Evolutionary conservation across 2,113 vertebrate species (phyloP).

Genomic region (Leucopternis melanops): DNA sequence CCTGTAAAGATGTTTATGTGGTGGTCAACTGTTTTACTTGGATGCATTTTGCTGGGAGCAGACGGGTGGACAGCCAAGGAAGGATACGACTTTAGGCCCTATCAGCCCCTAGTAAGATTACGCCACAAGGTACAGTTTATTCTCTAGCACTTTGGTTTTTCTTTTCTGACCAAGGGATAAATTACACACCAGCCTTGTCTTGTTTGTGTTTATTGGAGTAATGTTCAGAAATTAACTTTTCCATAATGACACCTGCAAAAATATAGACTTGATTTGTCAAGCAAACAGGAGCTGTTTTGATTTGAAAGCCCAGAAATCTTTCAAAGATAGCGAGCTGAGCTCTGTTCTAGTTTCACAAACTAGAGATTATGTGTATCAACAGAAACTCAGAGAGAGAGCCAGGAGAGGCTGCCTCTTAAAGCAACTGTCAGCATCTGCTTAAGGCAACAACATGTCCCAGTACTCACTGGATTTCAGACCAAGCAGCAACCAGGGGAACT

Average conservation of each 20-base stretch:
- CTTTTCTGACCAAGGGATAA: neutral
- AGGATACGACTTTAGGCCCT: slow-evolving; percentile 57
- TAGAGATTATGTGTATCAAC: neutral
- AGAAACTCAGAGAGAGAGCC: neutral
- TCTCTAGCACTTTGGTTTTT: neutral
- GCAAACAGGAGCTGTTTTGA: neutral
- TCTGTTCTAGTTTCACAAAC: neutral
- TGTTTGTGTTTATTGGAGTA: neutral
- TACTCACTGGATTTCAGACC: neutral
- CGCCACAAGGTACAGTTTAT: slow-evolving; percentile 74
- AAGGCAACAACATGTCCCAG: neutral
- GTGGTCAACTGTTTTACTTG: slow-evolving; percentile 67
- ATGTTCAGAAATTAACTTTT: neutral
- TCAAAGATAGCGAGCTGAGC: neutral
- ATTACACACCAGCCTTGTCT: neutral
- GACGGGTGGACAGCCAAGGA: slow-evolving; percentile 71
- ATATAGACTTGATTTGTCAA: neutral
- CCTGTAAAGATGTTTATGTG: slow-evolving; percentile 68
- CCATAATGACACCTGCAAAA: neutral
- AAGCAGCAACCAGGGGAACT: neutral
- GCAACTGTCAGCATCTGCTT: neutral
- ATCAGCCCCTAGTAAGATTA: slow-evolving; percentile 65
- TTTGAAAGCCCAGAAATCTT: neutral
- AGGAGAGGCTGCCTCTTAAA: neutral
- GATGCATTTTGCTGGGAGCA: slow-evolving; percentile 62